Evolutionary conservation across 1,140 invertebrate genomes (phyloP).

Genomic region (Diuraphis noxia): DNA sequence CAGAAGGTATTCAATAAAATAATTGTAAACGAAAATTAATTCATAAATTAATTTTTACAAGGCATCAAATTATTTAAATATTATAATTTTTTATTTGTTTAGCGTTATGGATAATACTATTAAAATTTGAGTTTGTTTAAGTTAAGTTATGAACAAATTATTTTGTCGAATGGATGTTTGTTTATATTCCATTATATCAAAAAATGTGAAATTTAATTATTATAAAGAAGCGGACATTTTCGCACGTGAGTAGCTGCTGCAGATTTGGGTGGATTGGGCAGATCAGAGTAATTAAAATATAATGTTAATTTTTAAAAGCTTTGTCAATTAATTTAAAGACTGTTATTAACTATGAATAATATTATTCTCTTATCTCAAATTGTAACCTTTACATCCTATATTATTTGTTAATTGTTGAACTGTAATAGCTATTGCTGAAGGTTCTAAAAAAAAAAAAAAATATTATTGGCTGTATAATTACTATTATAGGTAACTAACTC

Average conservation of each 20-base stretch:
- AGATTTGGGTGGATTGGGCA: not conserved
- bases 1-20: not conserved
- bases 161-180: not conserved
- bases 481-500: no score
- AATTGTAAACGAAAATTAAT: not conserved
- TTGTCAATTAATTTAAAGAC: not conserved
- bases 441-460: no score
- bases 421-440: no score
- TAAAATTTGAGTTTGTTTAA: not conserved
- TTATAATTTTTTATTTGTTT: not conserved
- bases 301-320: not conserved
- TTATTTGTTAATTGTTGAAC: no score
- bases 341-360: not conserved
- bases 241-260: not conserved
- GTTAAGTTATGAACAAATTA: not conserved
- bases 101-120: not conserved
- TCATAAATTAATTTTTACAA: not conserved
- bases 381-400: no score
- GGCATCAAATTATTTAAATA: not conserved
- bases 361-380: no score
- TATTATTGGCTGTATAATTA: no score
- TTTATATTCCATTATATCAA: not conserved
- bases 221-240: not conserved
- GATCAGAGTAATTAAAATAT: not conserved
- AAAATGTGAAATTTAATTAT: not conserved